Conservation (phyloP, 2,888 invertebrate species). For the Laothoe populi region DNA sequence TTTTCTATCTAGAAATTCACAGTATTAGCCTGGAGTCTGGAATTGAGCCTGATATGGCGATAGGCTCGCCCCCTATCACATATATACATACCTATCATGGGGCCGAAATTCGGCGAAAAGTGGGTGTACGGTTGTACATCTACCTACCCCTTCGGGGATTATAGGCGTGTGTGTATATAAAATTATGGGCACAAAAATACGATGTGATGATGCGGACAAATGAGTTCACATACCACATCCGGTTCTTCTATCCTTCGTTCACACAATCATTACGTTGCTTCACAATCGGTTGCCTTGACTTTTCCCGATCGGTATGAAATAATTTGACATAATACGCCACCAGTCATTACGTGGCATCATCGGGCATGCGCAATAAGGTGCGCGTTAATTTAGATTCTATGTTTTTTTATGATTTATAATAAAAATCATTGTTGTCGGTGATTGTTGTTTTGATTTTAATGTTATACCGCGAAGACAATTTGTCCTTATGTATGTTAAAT, state of each 20-base stretch:
- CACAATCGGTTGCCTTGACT: conserved; percentile 81
- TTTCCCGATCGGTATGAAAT: conserved; percentile 80
- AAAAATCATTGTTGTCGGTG: conserved; percentile 17
- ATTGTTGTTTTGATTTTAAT: conserved; percentile 5
- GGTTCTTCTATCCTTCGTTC: conserved; percentile 30
- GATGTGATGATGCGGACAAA: background rate
- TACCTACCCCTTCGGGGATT: too few relatives aligned
- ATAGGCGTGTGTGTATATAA: too few relatives aligned
- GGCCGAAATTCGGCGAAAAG: too few relatives aligned
- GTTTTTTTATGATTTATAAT: conserved; percentile 25
- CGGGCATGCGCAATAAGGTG: conserved; percentile 49
- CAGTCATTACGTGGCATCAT: conserved; percentile 65
- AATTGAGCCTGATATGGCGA: too few relatives aligned
- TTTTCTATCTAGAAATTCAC: too few relatives aligned
- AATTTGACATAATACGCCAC: conserved; percentile 80
- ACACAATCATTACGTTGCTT: conserved; percentile 59
- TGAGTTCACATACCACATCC: conserved; percentile 44
- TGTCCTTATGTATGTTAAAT: background rate
- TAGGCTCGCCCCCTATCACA: too few relatives aligned
- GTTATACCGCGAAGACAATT: background rate
- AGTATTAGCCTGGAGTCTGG: too few relatives aligned
- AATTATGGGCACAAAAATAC: too few relatives aligned
- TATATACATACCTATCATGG: too few relatives aligned
- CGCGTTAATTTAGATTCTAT: conserved; percentile 45
- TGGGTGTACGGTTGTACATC: too few relatives aligned